Evolutionary conservation across 1,140 invertebrate genomes (phyloP), one percentile per base, ranked within the genome.

Genomic region (Bradysia coprophila): DNA sequence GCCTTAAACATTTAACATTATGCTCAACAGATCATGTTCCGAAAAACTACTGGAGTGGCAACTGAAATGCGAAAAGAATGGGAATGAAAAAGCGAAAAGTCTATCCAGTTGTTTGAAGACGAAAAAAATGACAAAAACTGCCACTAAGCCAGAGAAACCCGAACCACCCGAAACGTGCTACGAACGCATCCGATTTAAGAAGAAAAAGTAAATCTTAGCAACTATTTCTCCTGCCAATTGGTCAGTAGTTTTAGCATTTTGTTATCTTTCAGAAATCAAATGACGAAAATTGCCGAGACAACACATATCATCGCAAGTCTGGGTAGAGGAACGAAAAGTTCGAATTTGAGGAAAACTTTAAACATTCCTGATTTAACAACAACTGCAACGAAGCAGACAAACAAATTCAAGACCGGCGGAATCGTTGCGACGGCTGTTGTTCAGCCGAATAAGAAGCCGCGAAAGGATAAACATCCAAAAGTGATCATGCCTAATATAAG

Each of bases 371-470:
- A 28, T 8, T 13, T 13, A 13, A 28, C 24, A 28, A 28, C 24
- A 13, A 28, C 24, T 28, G 24, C 52, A 57, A 44, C 42, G 19
- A 55, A 59, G 5, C 45, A 57, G 32, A 65, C 62, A 43, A 62
- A 54, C 46, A 66, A 65, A 45, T 73, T 75, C 47, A 66, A 66
- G 49, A 74, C 73, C 49, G 59, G 65, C 44, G 68, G 68, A n/a
- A 60, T 69, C 47, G 68, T 73, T 3, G 63, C 69, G 15, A 71
- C 69, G 16, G 68, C 67, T 8, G 59, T 70, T 3, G 58, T 57
- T 31, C 44, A 2, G 10, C 13, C 21, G 19, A 32, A 10, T 18
- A 31, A 32, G 28, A 42, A 42, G 33, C 31, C 13, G 9, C 24
- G 22, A 38, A 38, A 38, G 13, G 10, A 38, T 28, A 6, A 28